Percentiles rank a stretch among this genome's conserved stretches.
Evolutionary conservation across 2,113 vertebrate species (phyloP).

Genomic region (Elgaria multicarinata): DNA sequence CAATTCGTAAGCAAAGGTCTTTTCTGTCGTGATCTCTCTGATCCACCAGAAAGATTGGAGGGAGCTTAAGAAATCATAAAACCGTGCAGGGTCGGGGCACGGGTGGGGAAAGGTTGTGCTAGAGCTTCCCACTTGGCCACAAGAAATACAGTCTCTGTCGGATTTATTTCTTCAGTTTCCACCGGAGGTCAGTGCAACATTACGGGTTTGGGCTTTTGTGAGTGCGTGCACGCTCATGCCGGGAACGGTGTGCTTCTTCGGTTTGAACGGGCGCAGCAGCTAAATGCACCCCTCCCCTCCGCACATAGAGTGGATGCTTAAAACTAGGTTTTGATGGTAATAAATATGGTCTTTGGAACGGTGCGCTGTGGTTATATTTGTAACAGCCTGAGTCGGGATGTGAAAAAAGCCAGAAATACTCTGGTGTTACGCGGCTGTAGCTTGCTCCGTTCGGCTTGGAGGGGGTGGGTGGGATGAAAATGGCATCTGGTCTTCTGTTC

Average conservation of each 20-base stretch:
- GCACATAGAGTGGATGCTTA: constrained; percentile 56
- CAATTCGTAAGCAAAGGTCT: not conserved
- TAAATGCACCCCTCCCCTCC: constrained; percentile 40
- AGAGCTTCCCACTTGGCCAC: not conserved
- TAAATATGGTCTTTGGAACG: constrained; percentile 64
- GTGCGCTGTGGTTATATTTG: constrained; percentile 63
- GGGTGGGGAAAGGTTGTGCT: no score
- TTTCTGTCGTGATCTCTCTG: constrained; percentile 23
- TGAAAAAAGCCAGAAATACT: constrained; percentile 50
- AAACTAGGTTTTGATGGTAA: constrained; percentile 66
- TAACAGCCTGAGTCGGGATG: constrained; percentile 52
- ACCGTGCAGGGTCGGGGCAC: not conserved
- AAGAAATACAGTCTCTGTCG: not conserved
- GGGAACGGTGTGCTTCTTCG: not conserved
- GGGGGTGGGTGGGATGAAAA: no score
- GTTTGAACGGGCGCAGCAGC: constrained; percentile 9
- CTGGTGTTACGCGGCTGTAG: not conserved
- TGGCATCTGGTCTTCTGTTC: not conserved
- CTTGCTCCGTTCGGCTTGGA: not conserved
- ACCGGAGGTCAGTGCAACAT: constrained; percentile 78
- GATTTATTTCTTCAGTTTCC: constrained; percentile 57
- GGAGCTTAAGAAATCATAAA: not conserved
- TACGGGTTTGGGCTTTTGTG: not conserved
- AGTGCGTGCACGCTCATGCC: constrained; percentile 15
- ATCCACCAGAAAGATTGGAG: not conserved